A percentile compares a stretch with the other conserved stretches of the same genome.
Conservation (phyloP, 2,113 vertebrate genomes). For the Terrapene triunguis region DNA sequence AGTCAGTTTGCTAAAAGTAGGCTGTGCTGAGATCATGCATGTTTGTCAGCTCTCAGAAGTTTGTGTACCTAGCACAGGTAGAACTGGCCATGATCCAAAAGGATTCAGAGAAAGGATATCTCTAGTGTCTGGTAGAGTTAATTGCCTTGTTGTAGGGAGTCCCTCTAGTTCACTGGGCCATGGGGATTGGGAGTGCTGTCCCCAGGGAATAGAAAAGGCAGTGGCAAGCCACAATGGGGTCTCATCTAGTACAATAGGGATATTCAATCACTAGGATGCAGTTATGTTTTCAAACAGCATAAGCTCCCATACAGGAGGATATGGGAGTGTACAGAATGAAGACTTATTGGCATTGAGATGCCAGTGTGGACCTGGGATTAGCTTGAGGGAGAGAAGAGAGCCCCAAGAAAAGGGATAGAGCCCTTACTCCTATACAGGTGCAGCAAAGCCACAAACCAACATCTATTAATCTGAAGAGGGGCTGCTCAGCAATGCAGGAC, state of each 20-base stretch:
- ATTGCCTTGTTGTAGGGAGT: neutral
- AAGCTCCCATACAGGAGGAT: neutral
- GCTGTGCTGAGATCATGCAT: neutral
- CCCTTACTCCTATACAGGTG: neutral
- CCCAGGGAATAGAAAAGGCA: neutral
- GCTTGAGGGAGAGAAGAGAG: neutral
- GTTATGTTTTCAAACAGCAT: neutral
- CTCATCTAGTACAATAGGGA: neutral
- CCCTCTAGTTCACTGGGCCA: neutral
- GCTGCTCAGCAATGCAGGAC: neutral
- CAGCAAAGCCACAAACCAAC: neutral
- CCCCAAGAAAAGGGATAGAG: neutral
- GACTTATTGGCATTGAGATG: neutral
- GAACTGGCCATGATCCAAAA: neutral
- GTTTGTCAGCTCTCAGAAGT: neutral
- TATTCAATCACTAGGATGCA: neutral
- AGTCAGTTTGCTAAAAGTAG: neutral
- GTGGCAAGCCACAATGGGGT: neutral
- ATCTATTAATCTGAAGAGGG: neutral
- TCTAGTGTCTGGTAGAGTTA: neutral
- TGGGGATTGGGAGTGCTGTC: neutral
- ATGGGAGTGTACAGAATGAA: neutral
- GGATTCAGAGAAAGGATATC: neutral
- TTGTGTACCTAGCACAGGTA: neutral
- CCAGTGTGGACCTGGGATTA: fast-evolving